Evolutionary conservation across 2,888 invertebrate genomes (phyloP).

Genomic region (Furcula furcula): DNA sequence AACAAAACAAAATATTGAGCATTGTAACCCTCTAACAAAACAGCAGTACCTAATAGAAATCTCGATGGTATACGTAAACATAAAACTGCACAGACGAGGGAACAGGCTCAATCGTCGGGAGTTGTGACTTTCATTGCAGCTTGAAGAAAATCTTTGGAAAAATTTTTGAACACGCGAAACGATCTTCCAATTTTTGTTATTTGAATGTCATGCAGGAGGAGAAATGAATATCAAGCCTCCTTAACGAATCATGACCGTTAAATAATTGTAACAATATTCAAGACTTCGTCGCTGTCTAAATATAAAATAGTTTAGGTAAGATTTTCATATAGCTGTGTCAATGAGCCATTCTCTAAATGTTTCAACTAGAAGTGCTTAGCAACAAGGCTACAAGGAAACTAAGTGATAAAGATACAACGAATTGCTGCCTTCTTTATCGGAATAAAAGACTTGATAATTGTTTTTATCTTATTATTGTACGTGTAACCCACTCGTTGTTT

Average conservation of each 20-base stretch:
- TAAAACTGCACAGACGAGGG: background rate
- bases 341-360: background rate
- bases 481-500: background rate
- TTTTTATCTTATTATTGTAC: background rate
- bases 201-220: background rate
- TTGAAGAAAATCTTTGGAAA: background rate
- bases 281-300: no score
- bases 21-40: background rate
- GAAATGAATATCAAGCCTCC: background rate
- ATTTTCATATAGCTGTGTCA: no score
- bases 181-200: background rate
- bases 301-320: no score
- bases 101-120: background rate
- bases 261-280: no score
- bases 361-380: background rate
- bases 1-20: slow-evolving; percentile 1
- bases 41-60: background rate
- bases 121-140: background rate
- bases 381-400: background rate
- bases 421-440: background rate
- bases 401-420: background rate
- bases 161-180: no score
- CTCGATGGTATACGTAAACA: background rate
- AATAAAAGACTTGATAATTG: background rate
- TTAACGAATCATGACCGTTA: background rate